Percentiles rank a stretch among this genome's conserved stretches.
These are phyloP conservation scores for Gobiocypris rarus DNA, from an alignment of 2,113 vertebrate genomes.

Conservation along the genomic window DNA sequence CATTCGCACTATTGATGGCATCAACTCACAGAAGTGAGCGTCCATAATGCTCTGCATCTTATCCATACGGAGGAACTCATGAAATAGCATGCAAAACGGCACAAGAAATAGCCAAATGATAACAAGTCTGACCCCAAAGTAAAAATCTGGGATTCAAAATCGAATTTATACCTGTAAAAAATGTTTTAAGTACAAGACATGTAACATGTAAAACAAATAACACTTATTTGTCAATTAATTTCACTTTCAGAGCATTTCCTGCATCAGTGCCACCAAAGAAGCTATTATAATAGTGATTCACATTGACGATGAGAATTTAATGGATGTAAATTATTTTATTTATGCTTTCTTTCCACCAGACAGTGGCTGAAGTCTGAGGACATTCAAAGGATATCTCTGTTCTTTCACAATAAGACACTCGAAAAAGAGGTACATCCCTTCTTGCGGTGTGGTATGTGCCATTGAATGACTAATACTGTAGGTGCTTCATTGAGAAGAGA, in stretches of 20 bases:
- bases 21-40: slow-evolving; percentile 95
- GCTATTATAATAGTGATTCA: background rate
- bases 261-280: background rate
- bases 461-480: background rate
- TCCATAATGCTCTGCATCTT: background rate
- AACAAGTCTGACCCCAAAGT: background rate
- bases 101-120: background rate
- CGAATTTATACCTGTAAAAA: background rate
- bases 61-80: background rate
- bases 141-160: background rate
- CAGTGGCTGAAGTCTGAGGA: slow-evolving; percentile 99
- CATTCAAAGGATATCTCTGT: slow-evolving; percentile 95
- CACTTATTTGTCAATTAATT: too few species aligned
- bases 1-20: slow-evolving; percentile 97
- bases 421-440: slow-evolving; percentile 89
- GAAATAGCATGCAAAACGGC: background rate
- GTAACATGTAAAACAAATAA: background rate
- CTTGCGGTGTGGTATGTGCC: background rate
- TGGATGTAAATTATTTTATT: slow-evolving; percentile 2
- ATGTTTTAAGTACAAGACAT: background rate
- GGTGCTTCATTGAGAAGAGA: background rate
- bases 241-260: background rate
- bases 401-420: slow-evolving; percentile 94
- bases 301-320: background rate
- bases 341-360: slow-evolving; percentile 69